Evolutionary conservation across 37 sponge, comb jelly and placozoan species (phyloP).

Genomic region (Chondrosia reniformis): DNA sequence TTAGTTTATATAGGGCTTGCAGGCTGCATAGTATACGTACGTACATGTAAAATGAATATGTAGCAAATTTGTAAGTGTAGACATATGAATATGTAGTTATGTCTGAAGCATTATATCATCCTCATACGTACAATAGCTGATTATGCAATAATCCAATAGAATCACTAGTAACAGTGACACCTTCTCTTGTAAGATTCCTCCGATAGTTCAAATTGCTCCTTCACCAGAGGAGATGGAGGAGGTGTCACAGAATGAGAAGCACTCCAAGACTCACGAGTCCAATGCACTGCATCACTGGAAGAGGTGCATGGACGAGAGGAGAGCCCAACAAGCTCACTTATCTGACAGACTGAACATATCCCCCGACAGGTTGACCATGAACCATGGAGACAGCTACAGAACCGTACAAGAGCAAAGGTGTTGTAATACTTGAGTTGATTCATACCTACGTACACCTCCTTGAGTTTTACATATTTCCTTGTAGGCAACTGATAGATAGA

Average conservation of each 20-base stretch:
- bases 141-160: too few species aligned
- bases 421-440: background rate
- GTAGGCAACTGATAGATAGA: slow-evolving; percentile 70
- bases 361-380: slow-evolving; percentile 67
- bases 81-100: too few species aligned
- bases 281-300: slow-evolving; percentile 79
- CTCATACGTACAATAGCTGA: too few species aligned
- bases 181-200: background rate
- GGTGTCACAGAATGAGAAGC: background rate
- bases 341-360: slow-evolving; percentile 28
- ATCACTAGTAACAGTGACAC: too few species aligned
- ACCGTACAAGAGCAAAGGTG: slow-evolving; percentile 72
- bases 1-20: too few species aligned
- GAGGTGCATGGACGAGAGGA: slow-evolving; percentile 52
- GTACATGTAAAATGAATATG: too few species aligned
- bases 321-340: slow-evolving; percentile 52
- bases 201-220: background rate
- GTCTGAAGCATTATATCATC: too few species aligned
- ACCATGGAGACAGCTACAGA: slow-evolving; percentile 69
- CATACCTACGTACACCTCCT: background rate
- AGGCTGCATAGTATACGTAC: too few species aligned
- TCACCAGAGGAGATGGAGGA: background rate
- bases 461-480: background rate
- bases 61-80: too few species aligned
- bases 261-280: slow-evolving; percentile 28